Evolutionary conservation across 1,140 invertebrate genomes (phyloP), one percentile per base, ranked within the genome.

Genomic region (Contarinia nasturtii): DNA sequence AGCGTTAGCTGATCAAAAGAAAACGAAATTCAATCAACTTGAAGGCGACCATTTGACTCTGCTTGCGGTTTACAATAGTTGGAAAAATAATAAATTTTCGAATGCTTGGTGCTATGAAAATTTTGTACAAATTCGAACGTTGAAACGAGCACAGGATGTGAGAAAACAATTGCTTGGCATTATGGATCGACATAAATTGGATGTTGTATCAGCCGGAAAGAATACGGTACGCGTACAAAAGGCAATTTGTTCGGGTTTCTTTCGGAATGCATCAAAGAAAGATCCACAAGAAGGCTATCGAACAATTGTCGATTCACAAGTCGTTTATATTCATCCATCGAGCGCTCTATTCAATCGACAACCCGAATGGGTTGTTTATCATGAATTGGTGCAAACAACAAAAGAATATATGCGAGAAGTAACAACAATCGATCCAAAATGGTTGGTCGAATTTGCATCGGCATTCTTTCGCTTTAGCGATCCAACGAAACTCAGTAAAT

Each of bases 351-450:
- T 98, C 58, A 96, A 99, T 64, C 68, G 92, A 50, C 93, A 98
- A 64, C 96, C 95, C 0, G 94, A 98, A 69, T 99, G 95, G 86
- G 91, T 98, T 0, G 88, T 99, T 45, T 99, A 98, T 62, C 93
- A 99, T 60, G 95, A 99, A 65, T 65, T 99, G 45, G 93, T 99
- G 1, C 85, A 98, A 65, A 99, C 96, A 0, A 98, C 96, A 0
- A 98, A 99, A 59, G 96, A 98, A 65, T 99, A 98, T 60, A 98
- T 99, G 96, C 73, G 94, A 41, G 92, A 98, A 67, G 93, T 98
- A 1, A 98, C 93, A 0, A 90, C 92, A 0, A 97, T 98, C 40
- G 96, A 99, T 71, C 92, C 96, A 0, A 95, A 96, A 66, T 99
- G 96, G 96, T 68, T 99, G 19, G 93, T 98, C 1, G 95, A 99